Evolutionary conservation across 2,888 invertebrate species (phyloP), one percentile per base, ranked within the genome.

Genomic region (Euclidia mi): DNA sequence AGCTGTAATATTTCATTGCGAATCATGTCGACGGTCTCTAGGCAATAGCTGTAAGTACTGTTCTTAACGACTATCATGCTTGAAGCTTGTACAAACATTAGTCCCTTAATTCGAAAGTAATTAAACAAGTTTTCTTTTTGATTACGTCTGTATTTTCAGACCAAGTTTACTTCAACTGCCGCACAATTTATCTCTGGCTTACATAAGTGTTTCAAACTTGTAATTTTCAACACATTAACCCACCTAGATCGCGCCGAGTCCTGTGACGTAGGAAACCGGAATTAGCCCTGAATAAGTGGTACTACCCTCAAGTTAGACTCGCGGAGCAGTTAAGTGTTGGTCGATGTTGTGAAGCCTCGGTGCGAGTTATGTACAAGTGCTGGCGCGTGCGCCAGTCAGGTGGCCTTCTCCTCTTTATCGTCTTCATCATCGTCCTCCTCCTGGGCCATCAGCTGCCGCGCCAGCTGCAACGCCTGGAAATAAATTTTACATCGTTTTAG

Each of bases 361-460:
- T 66, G 66, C 72, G 75, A 66, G 67, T 69, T 76, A 81, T 75
- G 67, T 78, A 79, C 75, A 78, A 56, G 53, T 49, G 62, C 18
- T 28, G 2, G 40, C 29, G 43, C 28, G 47, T 67, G 62, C 56
- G 37, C 71, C 86, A 91, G 91, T 92, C 92, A 93, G 76, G 91
- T 91, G 64, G 80, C 44, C 31, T 43, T 55, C 9, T 17, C 17
- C 18, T 38, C 12, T 35, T 11, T 14, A 6, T 75, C 95, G 0
- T 96, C 96, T 0, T 96, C 96, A 1, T 97, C 98, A 0, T 98
- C 98, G 1, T 98, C 98, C 20, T 97, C 97, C 55, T 99, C 99
- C 82, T 98, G 97, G 71, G 98, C 96, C 94, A 99, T 96, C 68
- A 99, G 95, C 89, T 99, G 97, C 75, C 98, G 96, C 17, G 99